These are phyloP conservation scores for Epinotia demarniana DNA, from an alignment of 2,888 invertebrate genomes.

Conservation along the genomic window DNA sequence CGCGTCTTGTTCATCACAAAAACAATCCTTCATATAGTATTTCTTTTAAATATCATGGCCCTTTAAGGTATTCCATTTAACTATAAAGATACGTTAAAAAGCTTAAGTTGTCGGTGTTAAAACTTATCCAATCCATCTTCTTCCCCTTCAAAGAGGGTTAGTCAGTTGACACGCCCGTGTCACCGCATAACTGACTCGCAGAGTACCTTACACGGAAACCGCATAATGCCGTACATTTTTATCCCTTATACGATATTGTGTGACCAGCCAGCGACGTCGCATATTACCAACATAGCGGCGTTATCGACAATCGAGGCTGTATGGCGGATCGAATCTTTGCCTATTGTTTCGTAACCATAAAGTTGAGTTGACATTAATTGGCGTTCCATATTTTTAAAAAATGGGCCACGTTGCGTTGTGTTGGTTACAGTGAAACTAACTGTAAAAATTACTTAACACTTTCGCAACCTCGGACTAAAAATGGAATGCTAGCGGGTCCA, in stretches of 20 bases:
- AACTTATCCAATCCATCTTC: conserved; percentile 18
- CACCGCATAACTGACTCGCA: conserved; percentile 56
- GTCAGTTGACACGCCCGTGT: conserved; percentile 18
- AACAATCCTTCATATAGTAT: neutral
- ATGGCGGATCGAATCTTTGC: conserved; percentile 50
- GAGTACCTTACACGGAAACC: conserved; percentile 61
- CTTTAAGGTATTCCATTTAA: neutral
- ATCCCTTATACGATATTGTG: conserved; percentile 69
- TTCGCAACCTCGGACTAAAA: too few relatives aligned
- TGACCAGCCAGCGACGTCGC: conserved; percentile 61
- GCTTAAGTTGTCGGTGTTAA: conserved; percentile 19
- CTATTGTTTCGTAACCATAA: conserved; percentile 59
- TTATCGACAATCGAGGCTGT: conserved; percentile 20
- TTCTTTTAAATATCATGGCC: neutral
- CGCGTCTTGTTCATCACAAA: neutral
- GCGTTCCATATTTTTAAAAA: conserved; percentile 29
- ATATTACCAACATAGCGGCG: conserved; percentile 58
- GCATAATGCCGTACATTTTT: conserved; percentile 67
- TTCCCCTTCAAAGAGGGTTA: conserved; percentile 23
- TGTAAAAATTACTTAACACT: too few relatives aligned
- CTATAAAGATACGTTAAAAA: conserved; percentile 21
- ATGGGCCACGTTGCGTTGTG: neutral
- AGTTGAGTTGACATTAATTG: conserved; percentile 29
- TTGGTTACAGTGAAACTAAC: neutral
- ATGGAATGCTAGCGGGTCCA: too few relatives aligned